Evolutionary conservation across 2,888 invertebrate species (phyloP), one percentile per base, ranked within the genome.

Genomic region (Melitaea athalia): DNA sequence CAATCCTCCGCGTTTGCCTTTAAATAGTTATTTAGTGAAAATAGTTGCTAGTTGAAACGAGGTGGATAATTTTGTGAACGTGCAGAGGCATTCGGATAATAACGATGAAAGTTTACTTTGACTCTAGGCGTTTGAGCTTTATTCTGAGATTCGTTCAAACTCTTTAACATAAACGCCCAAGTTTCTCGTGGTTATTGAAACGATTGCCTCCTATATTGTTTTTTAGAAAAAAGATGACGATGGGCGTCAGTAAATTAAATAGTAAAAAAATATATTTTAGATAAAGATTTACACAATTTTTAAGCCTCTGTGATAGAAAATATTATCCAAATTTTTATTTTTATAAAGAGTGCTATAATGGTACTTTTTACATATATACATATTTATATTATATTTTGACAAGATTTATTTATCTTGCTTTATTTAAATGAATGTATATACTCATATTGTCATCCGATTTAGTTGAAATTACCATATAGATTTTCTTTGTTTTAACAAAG

Each of bases 41-140:
- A 63, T 63, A 63, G 67, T 61, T 57, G 59, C 57, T 57, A 66
- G 61, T 60, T 66, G 42, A 66, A 66, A 64, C 60, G 60, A 57
- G 47, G 64, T 45, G 59, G 45, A 67, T 72, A 72, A 69, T 72
- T 67, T 64, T 64, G 71, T 63, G 61, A 71, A 64, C 64, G 71
- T 67, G 66, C 69, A 59, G 55, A 50, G 57, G 62, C 62, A 72
- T 67, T 67, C 62, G 64, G 67, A 65, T 70, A 72, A 72, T 65
- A 72, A 70, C 67, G 70, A 67, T 59, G 53, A 65, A 72, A 72
- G 72, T 70, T 72, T 62, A 69, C 71, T 61, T 63, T 65, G 69
- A 67, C 69, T 72, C 63, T 47, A 62, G 55, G 49, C 60, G 55
- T 70, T 71, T 67, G 59, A 72, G 64, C 67, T 67, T 65, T 71